Evolutionary conservation across 2,888 invertebrate species (phyloP), one percentile per base, ranked within the genome.

Genomic region (Helicoverpa assulta): DNA sequence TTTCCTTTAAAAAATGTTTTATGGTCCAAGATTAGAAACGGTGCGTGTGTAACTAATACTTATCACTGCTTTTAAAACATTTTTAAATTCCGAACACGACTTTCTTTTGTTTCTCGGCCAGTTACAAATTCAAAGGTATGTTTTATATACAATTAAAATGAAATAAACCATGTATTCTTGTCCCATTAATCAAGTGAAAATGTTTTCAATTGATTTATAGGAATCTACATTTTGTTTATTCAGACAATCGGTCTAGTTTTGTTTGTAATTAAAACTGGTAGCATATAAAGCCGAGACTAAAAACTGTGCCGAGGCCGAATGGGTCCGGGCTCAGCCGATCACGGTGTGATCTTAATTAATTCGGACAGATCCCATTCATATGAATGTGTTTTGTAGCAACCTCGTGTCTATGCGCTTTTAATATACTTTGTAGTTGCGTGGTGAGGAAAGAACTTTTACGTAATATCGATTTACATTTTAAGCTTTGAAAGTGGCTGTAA

Each of bases 311-410:
- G 78, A 78, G 78, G 78, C 78, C 75, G 78, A 78, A 5, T 26
- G 51, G 64, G 59, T 75, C 80, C 64, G 70, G 69, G 69, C 62
- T 64, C 56, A 33, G 10, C 63, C n/a, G 33, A 62, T 71, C 65
- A 62, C 52, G 63, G 52, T 78, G 51, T 43, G 65, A 67, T 74
- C 55, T 70, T 81, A 77, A 81, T 81, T 81, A 81, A 80, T 81
- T 73, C 67, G 37, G 74, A 79, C 67, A 77, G 68, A 33, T 67
- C 65, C 68, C 55, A 69, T 73, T 77, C 72, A 73, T 69, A 58
- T 65, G 78, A 69, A 78, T 66, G 73, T 76, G 60, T 70, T 71
- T 66, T 58, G 76, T 70, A 26, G 79, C 61, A 76, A 78, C 71
- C 74, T 70, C 7, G 37, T 63, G 53, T 60, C 57, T 53, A 70